These are phyloP conservation scores for Peromyscus maniculatus DNA, from an alignment of 2,113 vertebrate genomes.

Conservation along the genomic window DNA sequence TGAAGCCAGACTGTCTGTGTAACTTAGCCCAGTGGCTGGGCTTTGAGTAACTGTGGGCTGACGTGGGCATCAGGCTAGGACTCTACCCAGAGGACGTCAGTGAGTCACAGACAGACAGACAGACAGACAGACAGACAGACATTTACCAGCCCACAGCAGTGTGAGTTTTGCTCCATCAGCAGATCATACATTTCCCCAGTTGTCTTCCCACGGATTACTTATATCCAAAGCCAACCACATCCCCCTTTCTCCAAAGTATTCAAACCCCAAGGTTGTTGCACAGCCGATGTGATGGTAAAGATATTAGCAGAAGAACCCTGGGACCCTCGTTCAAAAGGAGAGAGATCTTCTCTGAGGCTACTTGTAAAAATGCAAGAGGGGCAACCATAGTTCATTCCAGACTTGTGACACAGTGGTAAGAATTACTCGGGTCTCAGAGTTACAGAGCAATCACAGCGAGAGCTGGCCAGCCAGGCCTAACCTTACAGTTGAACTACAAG, in stretches of 20 bases:
- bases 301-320: background rate
- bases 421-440: background rate
- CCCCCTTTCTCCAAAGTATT: background rate
- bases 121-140: background rate
- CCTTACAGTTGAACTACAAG: background rate
- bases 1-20: background rate
- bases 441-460: background rate
- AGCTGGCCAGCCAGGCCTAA: background rate
- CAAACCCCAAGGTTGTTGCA: background rate
- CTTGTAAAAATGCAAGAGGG: background rate
- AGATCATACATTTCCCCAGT: background rate
- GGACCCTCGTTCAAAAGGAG: background rate
- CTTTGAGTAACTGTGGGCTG: background rate
- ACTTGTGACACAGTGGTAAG: background rate
- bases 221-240: background rate
- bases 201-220: background rate
- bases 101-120: background rate
- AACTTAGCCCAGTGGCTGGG: background rate
- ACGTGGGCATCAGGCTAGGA: background rate
- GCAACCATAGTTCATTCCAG: background rate
- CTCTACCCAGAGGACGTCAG: background rate
- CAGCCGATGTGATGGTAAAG: background rate
- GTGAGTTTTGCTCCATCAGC: background rate
- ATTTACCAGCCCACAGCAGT: accelerated
- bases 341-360: background rate